phyloP scores from a whole-genome alignment of 30 jellyfish, hydroid and myxozoan genomes.

The Hydra vulgaris region DNA sequence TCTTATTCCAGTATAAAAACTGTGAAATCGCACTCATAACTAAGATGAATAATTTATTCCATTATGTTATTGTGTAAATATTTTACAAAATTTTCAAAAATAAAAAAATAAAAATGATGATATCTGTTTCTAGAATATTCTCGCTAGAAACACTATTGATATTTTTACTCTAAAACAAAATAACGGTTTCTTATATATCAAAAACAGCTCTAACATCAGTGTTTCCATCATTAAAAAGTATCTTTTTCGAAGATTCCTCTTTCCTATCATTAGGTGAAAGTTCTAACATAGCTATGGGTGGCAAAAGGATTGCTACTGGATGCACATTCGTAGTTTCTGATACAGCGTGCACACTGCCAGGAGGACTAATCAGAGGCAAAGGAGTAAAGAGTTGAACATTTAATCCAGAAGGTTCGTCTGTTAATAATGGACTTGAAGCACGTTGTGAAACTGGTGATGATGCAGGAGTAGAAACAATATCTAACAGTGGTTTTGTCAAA shows the following conservation, averaged over 20 bases:
- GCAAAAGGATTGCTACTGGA: conserved; percentile 28
- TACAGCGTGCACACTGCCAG: conserved; percentile 35
- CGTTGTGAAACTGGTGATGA: conserved; percentile 16
- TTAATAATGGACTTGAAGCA: conserved; percentile 31
- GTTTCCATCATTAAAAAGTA: background rate
- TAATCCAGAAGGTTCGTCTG: conserved; percentile 15
- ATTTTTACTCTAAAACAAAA: too few relatives aligned
- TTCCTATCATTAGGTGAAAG: background rate
- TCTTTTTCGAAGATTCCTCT: background rate
- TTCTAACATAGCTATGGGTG: conserved; percentile 10
- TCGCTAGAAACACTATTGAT: too few relatives aligned
- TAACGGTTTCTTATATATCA: background rate
- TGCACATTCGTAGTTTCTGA: conserved; percentile 13
- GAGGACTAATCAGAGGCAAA: conserved; percentile 26
- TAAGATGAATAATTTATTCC: too few relatives aligned
- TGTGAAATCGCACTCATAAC: too few relatives aligned
- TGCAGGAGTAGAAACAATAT: conserved; percentile 19
- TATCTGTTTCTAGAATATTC: too few relatives aligned
- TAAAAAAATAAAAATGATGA: too few relatives aligned
- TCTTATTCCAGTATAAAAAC: too few relatives aligned
- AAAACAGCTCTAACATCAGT: background rate
- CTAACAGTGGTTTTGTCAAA: background rate
- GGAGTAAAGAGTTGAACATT: conserved; percentile 27
- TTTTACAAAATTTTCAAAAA: too few relatives aligned
- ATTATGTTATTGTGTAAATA: too few relatives aligned